phyloP scores from a whole-genome alignment of 2,888 invertebrate genomes.

The Nebria brevicollis region DNA sequence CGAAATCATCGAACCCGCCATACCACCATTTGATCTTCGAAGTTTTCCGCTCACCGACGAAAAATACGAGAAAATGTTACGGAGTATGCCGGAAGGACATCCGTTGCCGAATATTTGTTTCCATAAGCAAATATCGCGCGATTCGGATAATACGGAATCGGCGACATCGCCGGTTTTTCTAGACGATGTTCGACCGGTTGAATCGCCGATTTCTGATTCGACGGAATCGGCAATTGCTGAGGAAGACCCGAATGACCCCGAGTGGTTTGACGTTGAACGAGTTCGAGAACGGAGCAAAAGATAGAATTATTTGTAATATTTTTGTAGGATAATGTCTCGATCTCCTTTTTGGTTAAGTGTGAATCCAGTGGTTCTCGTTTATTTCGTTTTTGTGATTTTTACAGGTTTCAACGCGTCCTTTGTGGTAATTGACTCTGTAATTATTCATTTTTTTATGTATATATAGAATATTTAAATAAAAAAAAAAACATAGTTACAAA shows the following conservation, averaged over 20 bases:
- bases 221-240: conserved; percentile 72
- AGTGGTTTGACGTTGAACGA: conserved; percentile 72
- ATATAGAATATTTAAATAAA: conserved; percentile 11
- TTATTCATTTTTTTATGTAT: neutral
- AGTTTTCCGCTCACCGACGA: conserved; percentile 79
- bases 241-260: conserved; percentile 87
- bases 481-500: neutral
- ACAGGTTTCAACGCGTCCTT: neutral
- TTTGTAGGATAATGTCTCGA: neutral
- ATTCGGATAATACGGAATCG: conserved; percentile 36
- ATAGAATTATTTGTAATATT: conserved; percentile 51
- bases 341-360: neutral
- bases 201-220: conserved; percentile 63
- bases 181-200: conserved; percentile 17
- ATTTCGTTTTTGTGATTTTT: neutral
- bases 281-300: conserved; percentile 59
- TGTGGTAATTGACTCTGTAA: neutral
- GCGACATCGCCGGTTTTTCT: conserved; percentile 9
- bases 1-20: conserved; percentile 64
- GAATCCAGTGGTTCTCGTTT: neutral
- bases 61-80: conserved; percentile 74
- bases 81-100: conserved; percentile 75
- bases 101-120: conserved; percentile 52
- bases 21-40: conserved; percentile 80
- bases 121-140: conserved; percentile 45